Evolutionary conservation across 2,113 vertebrate species (phyloP).

Genomic region (Platycercus adscitus): DNA sequence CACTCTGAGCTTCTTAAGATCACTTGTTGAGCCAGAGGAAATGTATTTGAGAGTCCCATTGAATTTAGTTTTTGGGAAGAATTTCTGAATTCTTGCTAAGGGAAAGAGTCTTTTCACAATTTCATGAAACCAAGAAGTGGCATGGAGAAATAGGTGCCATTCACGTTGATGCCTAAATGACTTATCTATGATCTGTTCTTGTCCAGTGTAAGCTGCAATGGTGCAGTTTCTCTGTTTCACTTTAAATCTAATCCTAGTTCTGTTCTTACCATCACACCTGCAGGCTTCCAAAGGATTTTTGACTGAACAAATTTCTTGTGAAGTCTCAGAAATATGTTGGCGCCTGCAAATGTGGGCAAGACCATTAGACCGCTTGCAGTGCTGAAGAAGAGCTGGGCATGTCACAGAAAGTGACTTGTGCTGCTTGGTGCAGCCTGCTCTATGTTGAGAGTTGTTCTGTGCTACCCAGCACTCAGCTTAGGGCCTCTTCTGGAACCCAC

Average conservation of each 20-base stretch:
- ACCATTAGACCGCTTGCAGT: background rate
- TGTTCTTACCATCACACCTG: background rate
- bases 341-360: background rate
- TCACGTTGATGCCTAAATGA: background rate
- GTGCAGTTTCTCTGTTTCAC: background rate
- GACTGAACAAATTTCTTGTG: background rate
- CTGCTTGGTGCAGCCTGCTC: background rate
- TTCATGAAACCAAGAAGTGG: background rate
- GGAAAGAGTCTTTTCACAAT: background rate
- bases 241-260: background rate
- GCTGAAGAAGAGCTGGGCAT: rapidly evolving
- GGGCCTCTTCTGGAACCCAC: background rate
- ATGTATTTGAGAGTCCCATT: background rate
- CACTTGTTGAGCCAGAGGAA: background rate
- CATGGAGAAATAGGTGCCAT: background rate
- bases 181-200: background rate
- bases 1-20: background rate
- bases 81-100: background rate
- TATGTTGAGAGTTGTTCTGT: rapidly evolving
- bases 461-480: background rate
- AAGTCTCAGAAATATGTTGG: background rate
- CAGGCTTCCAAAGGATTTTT: background rate
- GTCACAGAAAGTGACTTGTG: background rate
- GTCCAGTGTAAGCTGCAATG: background rate
- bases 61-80: background rate